These are phyloP conservation scores for Eristalis pertinax DNA, from an alignment of 2,888 invertebrate species.

Conservation along the genomic window DNA sequence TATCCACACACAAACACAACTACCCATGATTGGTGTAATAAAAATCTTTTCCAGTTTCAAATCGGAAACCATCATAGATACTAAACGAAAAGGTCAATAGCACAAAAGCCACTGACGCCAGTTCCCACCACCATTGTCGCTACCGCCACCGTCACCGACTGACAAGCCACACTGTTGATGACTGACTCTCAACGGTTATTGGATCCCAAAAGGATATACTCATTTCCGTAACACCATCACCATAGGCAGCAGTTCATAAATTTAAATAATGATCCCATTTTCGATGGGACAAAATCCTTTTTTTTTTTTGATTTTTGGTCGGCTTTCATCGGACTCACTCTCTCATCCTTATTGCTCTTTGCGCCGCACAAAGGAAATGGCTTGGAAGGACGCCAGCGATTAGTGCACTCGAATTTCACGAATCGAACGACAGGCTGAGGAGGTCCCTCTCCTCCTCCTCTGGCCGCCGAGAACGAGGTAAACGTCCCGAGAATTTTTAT, in stretches of 20 bases:
- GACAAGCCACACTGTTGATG: not conserved
- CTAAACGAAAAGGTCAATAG: conserved; percentile 8
- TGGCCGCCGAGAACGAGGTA: conserved; percentile 21
- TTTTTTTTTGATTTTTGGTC: conserved; percentile 35
- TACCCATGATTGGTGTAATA: not conserved
- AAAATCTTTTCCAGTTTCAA: not conserved
- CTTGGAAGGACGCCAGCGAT: conserved; percentile 60
- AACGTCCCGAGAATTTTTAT: conserved; percentile 49
- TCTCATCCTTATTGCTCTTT: conserved; percentile 3
- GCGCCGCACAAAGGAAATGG: conserved; percentile 43
- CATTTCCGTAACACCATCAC: conserved; percentile 16
- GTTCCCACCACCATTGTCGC: not conserved
- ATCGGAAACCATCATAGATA: not conserved
- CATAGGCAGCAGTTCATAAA: conserved; percentile 32
- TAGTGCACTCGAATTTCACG: conserved; percentile 51
- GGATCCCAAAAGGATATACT: conserved; percentile 28
- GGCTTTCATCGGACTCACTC: conserved; percentile 1
- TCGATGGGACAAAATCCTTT: conserved; percentile 26
- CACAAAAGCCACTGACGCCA: not conserved
- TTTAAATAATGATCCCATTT: conserved; percentile 56
- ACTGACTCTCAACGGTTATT: not conserved
- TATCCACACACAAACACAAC: not conserved
- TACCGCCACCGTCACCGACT: too few relatives aligned
- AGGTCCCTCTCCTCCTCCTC: not conserved
- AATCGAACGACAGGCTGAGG: not conserved